These are phyloP conservation scores for Toxostoma redivivum DNA, from an alignment of 2,113 vertebrate species.

Conservation along the genomic window DNA sequence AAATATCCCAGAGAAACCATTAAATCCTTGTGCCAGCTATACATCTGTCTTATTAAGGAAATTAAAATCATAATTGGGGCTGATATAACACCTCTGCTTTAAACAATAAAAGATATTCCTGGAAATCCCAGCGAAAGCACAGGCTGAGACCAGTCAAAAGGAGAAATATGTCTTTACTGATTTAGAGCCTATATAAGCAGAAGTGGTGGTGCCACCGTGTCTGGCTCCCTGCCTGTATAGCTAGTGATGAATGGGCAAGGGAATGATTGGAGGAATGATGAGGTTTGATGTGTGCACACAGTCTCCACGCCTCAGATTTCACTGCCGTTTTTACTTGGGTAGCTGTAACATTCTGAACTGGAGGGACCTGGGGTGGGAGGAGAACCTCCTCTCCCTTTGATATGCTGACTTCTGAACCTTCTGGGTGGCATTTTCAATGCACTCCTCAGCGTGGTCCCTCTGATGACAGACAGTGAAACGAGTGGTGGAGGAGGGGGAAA, in stretches of 20 bases:
- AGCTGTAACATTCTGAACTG: background rate
- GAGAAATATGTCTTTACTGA: constrained; percentile 48
- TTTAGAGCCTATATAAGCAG: constrained; percentile 64
- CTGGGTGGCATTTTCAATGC: constrained; percentile 6
- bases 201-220: constrained; percentile 69
- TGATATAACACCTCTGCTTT: constrained; percentile 43
- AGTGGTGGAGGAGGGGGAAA: background rate
- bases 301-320: constrained; percentile 50
- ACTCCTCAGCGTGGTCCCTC: fast-evolving
- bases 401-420: constrained; percentile 9
- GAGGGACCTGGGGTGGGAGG: background rate
- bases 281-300: constrained; percentile 46
- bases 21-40: background rate
- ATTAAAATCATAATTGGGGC: constrained; percentile 18
- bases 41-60: constrained; percentile 43
- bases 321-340: constrained; percentile 26
- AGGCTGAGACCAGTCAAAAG: constrained; percentile 32
- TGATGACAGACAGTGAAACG: background rate
- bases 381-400: constrained; percentile 10
- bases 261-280: constrained; percentile 39
- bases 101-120: constrained; percentile 56
- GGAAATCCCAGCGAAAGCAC: background rate
- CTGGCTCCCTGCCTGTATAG: constrained; percentile 64
- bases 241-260: constrained; percentile 57
- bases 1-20: background rate